Evolutionary conservation across 1,140 invertebrate genomes (phyloP), one percentile per base, ranked within the genome.

Genomic region (Sinonovacula constricta): DNA sequence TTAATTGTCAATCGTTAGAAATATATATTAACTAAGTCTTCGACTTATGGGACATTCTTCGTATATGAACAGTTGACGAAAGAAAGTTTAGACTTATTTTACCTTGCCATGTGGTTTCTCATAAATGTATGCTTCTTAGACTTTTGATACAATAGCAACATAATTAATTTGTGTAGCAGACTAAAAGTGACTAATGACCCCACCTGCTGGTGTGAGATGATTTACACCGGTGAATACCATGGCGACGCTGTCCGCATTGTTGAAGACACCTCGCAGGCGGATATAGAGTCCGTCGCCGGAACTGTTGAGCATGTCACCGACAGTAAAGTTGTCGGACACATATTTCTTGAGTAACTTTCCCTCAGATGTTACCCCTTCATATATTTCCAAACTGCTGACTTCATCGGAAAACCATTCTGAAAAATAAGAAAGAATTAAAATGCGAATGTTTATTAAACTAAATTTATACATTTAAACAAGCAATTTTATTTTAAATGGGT

Each of bases 181-280:
- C 26, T 2, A 53, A n/a, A 49, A 49, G 12, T 49, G 45, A 49
- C n/a, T n/a, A 49, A 14, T 49, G n/a, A 49, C 12, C 45, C 45
- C 12, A 49, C 12, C 88, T 83, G 24, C 79, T 70, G 0, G 85
- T 87, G 28, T 83, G 69, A 63, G n/a, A n/a, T 87, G 87, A 53
- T 84, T 85, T 18, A 87, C 86, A 0, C 82, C 85, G 15, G 88
- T 84, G 39, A 79, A 89, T n/a, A 86, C 82, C 72, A 88, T 87
- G 18, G 79, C 81, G n/a, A 89, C 68, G 54, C 78, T 85, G 63
- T 89, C 88, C 1, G 85, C 80, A 10, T 71, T 81, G 81, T 86
- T 86, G 59, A 87, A 85, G 0, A 82, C 84, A 7, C 87, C 88
- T 26, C 81, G 66, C 3, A 89, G 71, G 26, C 87, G 79, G 31